Conservation (phyloP, 2,888 invertebrate genomes). For the Ypsolopha sequella region DNA sequence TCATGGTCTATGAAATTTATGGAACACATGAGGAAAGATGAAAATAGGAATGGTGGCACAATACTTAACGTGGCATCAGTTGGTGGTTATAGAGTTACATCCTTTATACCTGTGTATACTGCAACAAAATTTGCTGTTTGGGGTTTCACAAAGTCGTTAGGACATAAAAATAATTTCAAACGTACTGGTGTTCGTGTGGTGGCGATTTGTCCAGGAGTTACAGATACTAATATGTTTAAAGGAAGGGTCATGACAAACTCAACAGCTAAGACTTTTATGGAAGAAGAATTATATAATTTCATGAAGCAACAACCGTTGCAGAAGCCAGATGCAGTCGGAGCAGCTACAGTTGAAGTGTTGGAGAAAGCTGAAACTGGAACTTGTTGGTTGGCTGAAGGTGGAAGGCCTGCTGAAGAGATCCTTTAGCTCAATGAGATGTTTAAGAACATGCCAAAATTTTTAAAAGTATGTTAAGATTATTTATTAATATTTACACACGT, state of each 20-base stretch:
- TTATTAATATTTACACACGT: no score
- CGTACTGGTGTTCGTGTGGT: slow-evolving; percentile 53
- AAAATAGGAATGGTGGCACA: slow-evolving; percentile 60
- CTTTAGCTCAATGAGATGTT: no score
- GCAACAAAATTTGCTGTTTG: slow-evolving; percentile 65
- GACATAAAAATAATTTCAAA: slow-evolving; percentile 40
- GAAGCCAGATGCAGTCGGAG: slow-evolving; percentile 1
- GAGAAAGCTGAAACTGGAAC: slow-evolving; percentile 34
- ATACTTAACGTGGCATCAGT: slow-evolving; percentile 72
- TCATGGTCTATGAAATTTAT: slow-evolving; percentile 47
- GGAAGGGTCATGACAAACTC: no score
- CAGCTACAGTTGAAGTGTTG: slow-evolving; percentile 3
- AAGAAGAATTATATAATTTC: background rate
- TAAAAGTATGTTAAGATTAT: no score
- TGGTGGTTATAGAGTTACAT: slow-evolving; percentile 54
- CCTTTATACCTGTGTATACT: slow-evolving; percentile 59
- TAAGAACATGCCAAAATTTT: no score
- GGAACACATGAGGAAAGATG: slow-evolving; percentile 55
- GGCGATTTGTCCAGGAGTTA: slow-evolving; percentile 58
- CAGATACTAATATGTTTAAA: slow-evolving; percentile 30
- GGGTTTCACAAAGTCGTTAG: slow-evolving; percentile 50
- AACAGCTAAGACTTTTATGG: background rate
- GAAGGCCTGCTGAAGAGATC: slow-evolving; percentile 7
- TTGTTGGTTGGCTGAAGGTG: slow-evolving; percentile 42
- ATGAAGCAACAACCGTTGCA: background rate